Evolutionary conservation across 1,140 invertebrate species (phyloP).

Genomic region (Drosophila setifemur): DNA sequence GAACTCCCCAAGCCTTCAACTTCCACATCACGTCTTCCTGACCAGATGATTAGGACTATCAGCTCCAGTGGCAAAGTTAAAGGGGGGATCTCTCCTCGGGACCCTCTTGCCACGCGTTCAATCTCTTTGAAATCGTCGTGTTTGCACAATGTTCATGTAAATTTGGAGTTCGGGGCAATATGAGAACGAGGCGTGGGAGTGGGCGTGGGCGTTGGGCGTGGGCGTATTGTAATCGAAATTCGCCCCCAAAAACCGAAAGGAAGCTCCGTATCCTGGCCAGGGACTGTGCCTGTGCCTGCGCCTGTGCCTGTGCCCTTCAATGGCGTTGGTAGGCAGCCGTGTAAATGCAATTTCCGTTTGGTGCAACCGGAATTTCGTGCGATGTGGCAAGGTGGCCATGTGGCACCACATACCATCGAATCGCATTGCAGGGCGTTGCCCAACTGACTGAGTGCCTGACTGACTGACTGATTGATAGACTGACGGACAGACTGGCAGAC

Average conservation of each 20-base stretch:
- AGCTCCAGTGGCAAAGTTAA: constrained; percentile 36
- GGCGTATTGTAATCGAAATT: constrained; percentile 39
- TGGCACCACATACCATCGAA: constrained; percentile 1
- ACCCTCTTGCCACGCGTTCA: neutral
- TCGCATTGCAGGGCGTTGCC: neutral
- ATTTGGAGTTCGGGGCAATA: constrained; percentile 2
- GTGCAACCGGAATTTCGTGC: constrained; percentile 67
- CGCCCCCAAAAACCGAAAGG: constrained; percentile 3
- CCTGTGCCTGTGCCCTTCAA: neutral
- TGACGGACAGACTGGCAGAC: constrained; percentile 10
- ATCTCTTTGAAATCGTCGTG: constrained; percentile 13
- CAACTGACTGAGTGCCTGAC: constrained; percentile 24
- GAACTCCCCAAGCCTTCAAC: neutral
- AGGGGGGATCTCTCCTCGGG: neutral
- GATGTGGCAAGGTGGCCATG: no score
- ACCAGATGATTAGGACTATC: constrained; percentile 64
- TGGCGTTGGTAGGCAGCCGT: constrained; percentile 44
- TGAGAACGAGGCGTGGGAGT: constrained; percentile 3
- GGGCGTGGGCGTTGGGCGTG: constrained; percentile 10
- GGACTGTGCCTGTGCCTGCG: no score
- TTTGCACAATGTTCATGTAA: constrained; percentile 8
- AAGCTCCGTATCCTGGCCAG: neutral
- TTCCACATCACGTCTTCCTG: constrained; percentile 36
- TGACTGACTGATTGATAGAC: constrained; percentile 37
- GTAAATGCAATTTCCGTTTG: constrained; percentile 76